Conservation (phyloP, 2,797 vertebrate species). For the Threskiornis aethiopicus region DNA sequence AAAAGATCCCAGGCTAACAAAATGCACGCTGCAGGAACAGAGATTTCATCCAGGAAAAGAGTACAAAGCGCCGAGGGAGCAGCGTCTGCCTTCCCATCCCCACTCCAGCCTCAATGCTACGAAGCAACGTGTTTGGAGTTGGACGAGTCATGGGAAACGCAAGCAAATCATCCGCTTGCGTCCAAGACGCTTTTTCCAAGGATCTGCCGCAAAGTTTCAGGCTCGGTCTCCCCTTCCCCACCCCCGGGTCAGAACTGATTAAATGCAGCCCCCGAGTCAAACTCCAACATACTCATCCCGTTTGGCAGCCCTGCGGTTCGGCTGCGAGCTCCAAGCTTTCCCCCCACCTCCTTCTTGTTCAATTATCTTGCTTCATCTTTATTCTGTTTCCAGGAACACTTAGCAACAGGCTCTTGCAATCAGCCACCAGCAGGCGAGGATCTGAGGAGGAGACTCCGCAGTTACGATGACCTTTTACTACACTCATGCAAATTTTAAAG, state of each 20-base stretch:
- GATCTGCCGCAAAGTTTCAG: neutral
- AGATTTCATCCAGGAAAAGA: neutral
- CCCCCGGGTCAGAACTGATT: conserved; percentile 1
- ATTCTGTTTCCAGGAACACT: conserved; percentile 61
- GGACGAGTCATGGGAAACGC: neutral
- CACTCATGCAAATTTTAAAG: conserved; percentile 64
- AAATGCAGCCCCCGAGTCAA: neutral
- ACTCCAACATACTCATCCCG: neutral
- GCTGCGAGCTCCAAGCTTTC: neutral
- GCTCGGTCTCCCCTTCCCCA: neutral
- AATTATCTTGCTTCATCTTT: conserved; percentile 45
- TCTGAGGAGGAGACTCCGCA: conserved; percentile 48
- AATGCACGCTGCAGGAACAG: neutral
- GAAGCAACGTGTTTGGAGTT: neutral
- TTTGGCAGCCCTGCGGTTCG: neutral
- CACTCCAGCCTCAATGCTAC: neutral
- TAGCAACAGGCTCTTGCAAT: conserved; percentile 62
- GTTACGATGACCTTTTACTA: conserved; percentile 39
- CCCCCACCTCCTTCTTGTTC: neutral
- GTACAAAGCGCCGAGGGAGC: neutral
- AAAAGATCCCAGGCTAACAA: neutral
- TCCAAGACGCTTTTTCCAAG: neutral
- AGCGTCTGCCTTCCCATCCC: neutral
- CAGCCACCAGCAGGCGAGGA: conserved; percentile 40
- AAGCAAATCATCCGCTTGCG: neutral